Evolutionary conservation across 2,888 invertebrate species (phyloP).

Genomic region (Coenonympha arcania): DNA sequence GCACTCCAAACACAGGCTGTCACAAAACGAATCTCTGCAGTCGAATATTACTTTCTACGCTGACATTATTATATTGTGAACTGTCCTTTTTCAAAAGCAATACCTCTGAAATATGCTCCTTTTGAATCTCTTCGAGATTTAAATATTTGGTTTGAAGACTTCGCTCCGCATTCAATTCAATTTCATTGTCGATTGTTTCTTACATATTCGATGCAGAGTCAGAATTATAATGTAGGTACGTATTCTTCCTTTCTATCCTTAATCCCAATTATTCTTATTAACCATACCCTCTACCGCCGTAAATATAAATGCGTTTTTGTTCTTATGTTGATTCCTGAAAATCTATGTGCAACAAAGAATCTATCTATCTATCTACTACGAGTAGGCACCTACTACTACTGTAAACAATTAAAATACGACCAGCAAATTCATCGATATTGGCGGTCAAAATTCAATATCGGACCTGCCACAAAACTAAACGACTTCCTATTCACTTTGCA

Average conservation of each 20-base stretch:
- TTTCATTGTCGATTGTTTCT: too few relatives aligned
- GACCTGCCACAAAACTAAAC: conserved; percentile 3
- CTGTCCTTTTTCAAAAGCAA: neutral
- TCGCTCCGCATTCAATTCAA: neutral
- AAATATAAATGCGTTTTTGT: too few relatives aligned
- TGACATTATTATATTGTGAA: neutral
- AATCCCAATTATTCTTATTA: too few relatives aligned
- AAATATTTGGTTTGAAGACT: conserved; percentile 3
- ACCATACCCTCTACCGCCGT: too few relatives aligned
- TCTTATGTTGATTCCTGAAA: too few relatives aligned
- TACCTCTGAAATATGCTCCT: neutral
- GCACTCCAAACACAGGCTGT: neutral
- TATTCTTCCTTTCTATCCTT: too few relatives aligned
- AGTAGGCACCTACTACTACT: too few relatives aligned
- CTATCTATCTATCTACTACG: too few relatives aligned
- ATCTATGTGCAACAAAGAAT: too few relatives aligned
- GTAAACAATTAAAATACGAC: too few relatives aligned
- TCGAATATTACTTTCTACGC: neutral
- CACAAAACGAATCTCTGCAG: neutral
- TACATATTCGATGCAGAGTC: neutral
- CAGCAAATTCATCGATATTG: neutral
- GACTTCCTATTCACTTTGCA: conserved; percentile 1
- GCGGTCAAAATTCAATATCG: conserved; percentile 3
- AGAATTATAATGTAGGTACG: neutral
- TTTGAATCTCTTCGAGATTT: neutral